phyloP scores from a whole-genome alignment of 2,888 invertebrate species.

The Rambutsinella grinnellia region DNA sequence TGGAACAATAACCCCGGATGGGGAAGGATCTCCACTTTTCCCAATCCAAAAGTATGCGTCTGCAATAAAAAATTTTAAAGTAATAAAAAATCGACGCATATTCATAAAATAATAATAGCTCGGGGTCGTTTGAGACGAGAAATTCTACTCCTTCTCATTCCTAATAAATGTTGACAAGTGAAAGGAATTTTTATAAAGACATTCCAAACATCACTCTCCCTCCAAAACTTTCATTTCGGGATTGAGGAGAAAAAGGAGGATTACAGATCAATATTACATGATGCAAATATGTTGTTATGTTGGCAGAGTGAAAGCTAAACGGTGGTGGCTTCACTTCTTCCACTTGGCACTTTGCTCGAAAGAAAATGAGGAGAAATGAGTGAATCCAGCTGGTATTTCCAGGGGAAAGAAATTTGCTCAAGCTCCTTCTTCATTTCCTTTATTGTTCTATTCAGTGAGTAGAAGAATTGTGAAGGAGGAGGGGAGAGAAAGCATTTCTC shows the following conservation, averaged over 20 bases:
- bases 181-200: conserved; percentile 35
- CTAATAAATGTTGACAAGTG: conserved; percentile 30
- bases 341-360: neutral
- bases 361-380: conserved; percentile 9
- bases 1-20: conserved; percentile 86
- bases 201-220: conserved; percentile 9
- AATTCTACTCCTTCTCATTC: conserved; percentile 9
- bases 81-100: no score
- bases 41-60: conserved; percentile 94
- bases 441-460: neutral
- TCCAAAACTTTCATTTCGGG: neutral
- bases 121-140: neutral
- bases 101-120: no score
- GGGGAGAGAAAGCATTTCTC: conserved; percentile 16
- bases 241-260: neutral
- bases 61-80: conserved; percentile 58
- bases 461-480: neutral
- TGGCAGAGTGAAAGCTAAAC: conserved; percentile 9
- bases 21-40: conserved; percentile 82
- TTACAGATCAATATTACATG: conserved; percentile 40
- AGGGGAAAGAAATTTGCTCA: neutral
- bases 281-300: conserved; percentile 35
- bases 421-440: neutral
- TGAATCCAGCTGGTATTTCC: neutral
- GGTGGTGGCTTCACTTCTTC: neutral